A percentile compares a stretch with the other conserved stretches of the same genome.
Conservation (phyloP, 2,888 invertebrate species). For the Drosophila ustulata region DNA sequence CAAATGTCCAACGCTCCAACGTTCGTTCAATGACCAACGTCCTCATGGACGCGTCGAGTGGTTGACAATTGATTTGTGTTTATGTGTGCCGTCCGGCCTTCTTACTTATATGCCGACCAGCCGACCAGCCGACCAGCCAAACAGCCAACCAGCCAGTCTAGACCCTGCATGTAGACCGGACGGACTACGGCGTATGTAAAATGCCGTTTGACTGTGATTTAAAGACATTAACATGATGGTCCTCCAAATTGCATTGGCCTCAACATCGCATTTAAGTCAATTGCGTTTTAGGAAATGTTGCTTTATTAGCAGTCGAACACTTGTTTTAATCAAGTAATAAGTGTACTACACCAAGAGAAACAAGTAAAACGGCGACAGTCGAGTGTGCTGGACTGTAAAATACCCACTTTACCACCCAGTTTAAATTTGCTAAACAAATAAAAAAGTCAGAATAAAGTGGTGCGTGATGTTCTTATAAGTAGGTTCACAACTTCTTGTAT, state of each 20-base stretch:
- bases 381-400: too few species aligned
- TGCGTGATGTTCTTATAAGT: too few species aligned
- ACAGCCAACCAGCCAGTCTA: background rate
- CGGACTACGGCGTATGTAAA: constrained; percentile 54
- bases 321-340: background rate
- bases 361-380: too few species aligned
- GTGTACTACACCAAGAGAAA: too few species aligned
- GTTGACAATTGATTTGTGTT: constrained; percentile 80
- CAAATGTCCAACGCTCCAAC: constrained; percentile 23
- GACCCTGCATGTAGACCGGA: background rate
- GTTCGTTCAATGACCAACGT: constrained; percentile 19
- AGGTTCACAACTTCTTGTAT: too few species aligned
- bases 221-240: constrained; percentile 70
- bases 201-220: constrained; percentile 75
- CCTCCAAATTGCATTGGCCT: constrained; percentile 37
- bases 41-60: constrained; percentile 62
- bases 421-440: too few species aligned
- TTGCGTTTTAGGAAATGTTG: constrained; percentile 6
- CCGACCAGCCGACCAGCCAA: constrained; percentile 6
- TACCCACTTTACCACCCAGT: too few species aligned
- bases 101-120: constrained; percentile 22
- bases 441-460: too few species aligned
- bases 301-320: background rate
- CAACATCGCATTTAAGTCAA: constrained; percentile 40
- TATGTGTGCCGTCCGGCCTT: constrained; percentile 58